phyloP scores from a whole-genome alignment of 2,113 vertebrate genomes.

The Ceuthmochares aereus region DNA sequence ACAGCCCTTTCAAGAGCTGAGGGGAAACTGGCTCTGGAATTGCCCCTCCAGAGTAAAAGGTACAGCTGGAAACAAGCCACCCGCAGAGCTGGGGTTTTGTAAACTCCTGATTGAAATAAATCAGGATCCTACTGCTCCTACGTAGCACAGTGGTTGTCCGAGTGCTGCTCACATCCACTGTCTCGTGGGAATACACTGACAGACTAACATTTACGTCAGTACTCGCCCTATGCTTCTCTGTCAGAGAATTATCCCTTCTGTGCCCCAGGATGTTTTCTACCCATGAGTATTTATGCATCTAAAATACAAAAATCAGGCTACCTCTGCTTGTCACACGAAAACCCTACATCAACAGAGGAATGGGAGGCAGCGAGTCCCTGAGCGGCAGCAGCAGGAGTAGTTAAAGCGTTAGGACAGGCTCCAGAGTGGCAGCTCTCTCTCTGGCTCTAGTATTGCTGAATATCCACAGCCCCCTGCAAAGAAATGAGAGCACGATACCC shows the following conservation, averaged over 20 bases:
- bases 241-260: neutral
- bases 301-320: neutral
- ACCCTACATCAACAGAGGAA: neutral
- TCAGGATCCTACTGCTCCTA: neutral
- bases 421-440: neutral
- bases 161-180: neutral
- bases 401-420: neutral
- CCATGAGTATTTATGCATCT: neutral
- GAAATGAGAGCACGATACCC: neutral
- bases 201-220: neutral
- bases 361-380: neutral
- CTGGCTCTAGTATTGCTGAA: neutral
- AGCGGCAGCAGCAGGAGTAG: neutral
- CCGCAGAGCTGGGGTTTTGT: neutral
- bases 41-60: neutral
- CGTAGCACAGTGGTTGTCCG: neutral
- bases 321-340: neutral
- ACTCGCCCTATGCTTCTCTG: neutral
- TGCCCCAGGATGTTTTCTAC: accelerated
- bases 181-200: neutral
- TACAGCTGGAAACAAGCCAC: neutral
- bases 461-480: neutral
- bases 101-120: neutral
- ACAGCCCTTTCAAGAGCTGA: neutral
- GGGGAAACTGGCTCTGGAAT: neutral